Evolutionary conservation across 2,888 invertebrate species (phyloP).

Genomic region (Euproctis similis): DNA sequence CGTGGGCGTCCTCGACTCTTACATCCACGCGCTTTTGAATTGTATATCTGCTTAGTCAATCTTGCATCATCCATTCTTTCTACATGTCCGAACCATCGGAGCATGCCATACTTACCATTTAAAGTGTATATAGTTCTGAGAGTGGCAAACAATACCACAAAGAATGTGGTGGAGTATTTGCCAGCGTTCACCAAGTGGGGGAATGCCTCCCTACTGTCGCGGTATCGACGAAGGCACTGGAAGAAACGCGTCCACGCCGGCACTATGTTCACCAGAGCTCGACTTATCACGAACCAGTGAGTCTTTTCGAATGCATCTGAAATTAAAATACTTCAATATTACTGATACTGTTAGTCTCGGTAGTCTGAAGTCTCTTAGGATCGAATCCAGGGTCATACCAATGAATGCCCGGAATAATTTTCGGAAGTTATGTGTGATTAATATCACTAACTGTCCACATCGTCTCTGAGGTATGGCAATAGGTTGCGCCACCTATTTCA

Average conservation of each 20-base stretch:
- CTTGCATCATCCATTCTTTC: too few relatives aligned
- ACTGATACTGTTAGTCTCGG: too few relatives aligned
- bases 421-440: too few relatives aligned
- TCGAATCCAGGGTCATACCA: too few relatives aligned
- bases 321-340: background rate
- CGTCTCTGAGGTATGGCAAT: too few relatives aligned
- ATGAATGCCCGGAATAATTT: too few relatives aligned
- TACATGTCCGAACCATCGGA: too few relatives aligned
- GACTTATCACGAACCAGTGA: slow-evolving; percentile 82
- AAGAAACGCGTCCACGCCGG: slow-evolving; percentile 99
- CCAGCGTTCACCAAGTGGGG: slow-evolving; percentile 98
- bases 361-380: too few relatives aligned
- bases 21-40: too few relatives aligned
- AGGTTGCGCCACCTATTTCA: too few relatives aligned
- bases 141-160: slow-evolving; percentile 91
- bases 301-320: slow-evolving; percentile 76
- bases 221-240: slow-evolving; percentile 95
- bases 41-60: background rate
- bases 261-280: slow-evolving; percentile 91
- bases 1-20: too few relatives aligned
- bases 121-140: slow-evolving; percentile 73
- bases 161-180: slow-evolving; percentile 98
- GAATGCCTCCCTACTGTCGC: slow-evolving; percentile 94
- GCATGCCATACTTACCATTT: slow-evolving; percentile 39
- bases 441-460: too few relatives aligned